A percentile compares a stretch with the other conserved stretches of the same genome.
These are phyloP conservation scores for Zeus faber DNA, from an alignment of 2,113 vertebrate species.

Conservation along the genomic window DNA sequence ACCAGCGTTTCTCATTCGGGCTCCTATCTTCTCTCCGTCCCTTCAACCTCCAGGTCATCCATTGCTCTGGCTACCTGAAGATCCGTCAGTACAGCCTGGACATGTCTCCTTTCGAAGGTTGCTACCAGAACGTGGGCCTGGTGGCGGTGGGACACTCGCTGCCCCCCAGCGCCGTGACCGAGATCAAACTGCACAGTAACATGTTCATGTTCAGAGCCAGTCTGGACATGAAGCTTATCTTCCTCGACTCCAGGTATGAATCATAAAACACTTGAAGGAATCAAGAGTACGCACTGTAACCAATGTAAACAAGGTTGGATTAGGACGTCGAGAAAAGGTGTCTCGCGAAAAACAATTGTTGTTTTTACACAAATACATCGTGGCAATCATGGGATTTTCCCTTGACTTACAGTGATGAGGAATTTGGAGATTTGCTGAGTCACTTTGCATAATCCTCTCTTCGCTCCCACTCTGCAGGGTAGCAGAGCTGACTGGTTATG, in stretches of 20 bases:
- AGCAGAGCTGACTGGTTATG: slow-evolving; percentile 95
- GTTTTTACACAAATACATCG: not conserved
- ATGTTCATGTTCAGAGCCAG: slow-evolving; percentile 99
- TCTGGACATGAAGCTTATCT: slow-evolving; percentile 98
- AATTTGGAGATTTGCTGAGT: slow-evolving; percentile 3
- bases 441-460: slow-evolving; percentile 7
- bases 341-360: not conserved
- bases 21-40: not conserved
- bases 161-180: slow-evolving; percentile 92
- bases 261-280: not conserved
- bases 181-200: slow-evolving; percentile 97
- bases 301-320: not conserved
- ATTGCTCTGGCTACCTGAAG: slow-evolving; percentile 97
- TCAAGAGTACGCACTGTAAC: no score
- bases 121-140: slow-evolving; percentile 97
- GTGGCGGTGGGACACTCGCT: slow-evolving; percentile 95
- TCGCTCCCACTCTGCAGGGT: slow-evolving; percentile 75
- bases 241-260: slow-evolving; percentile 94
- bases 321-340: not conserved
- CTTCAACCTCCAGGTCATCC: slow-evolving; percentile 87
- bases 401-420: not conserved
- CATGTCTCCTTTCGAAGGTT: slow-evolving; percentile 97
- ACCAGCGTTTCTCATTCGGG: not conserved
- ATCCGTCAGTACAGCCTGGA: slow-evolving; percentile 96
- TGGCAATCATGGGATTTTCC: not conserved